Evolutionary conservation across 2,888 invertebrate species (phyloP), one percentile per base, ranked within the genome.

Genomic region (Ophion slaviceki): DNA sequence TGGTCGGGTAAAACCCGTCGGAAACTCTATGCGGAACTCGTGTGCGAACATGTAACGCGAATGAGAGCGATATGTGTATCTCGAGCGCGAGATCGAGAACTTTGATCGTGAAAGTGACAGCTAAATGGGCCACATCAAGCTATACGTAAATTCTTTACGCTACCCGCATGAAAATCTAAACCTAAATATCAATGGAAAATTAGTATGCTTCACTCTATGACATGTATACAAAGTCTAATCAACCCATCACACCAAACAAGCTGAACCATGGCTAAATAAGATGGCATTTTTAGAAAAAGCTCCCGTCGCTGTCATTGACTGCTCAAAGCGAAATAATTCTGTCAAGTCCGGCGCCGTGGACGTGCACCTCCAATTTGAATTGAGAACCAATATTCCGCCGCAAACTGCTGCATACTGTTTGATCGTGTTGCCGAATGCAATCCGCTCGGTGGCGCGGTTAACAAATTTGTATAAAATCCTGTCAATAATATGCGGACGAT

Each of bases 151-250:
- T 88, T 92, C 92, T 6, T 32, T n/a, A 66, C 32, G 87, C 36
- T 93, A 90, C 87, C 92, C 92, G 0, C 92, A 93, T 87, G 91
- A 92, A 80, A 90, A 90, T 88, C 77, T 76, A 14, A 84, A 80
- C 36, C 68, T 84, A 4, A 59, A 80, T 64, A 70, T 80, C 17
- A 45, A 32, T 20, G n/a, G 40, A 53, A 53, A 78, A 71, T 92
- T 87, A 89, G 36, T 91, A 64, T 79, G 88, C 90, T 40, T 24
- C 89, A 20, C 72, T 91, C 1, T 92, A 91, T 85, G 88, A 91
- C 6, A 90, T 90, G 89, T 91, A 89, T 84, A 64, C 82, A 10
- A 87, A 89, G 20, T 92, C 84, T 90, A 90, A 87, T 20, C 40
- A 2, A 66, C 67, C 20, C 59, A 72, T 61, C 74, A 67, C 20